Evolutionary conservation across 2,888 invertebrate genomes (phyloP), one percentile per base, ranked within the genome.

Genomic region (Artemia sp.): DNA sequence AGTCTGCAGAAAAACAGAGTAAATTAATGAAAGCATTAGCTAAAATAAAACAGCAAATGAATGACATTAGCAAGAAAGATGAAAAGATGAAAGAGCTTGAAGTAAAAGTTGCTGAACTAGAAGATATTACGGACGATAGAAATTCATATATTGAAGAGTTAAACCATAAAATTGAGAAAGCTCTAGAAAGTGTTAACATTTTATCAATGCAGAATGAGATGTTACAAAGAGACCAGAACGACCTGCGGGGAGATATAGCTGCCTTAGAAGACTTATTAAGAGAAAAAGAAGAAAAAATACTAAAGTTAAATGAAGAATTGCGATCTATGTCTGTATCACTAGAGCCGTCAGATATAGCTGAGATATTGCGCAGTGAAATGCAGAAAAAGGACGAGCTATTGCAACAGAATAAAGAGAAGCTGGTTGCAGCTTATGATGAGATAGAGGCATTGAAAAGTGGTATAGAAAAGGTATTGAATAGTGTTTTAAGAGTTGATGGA

Each of bases 81-180:
- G 64, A 58, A 58, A 58, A n/a, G n/a, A 58, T 58, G 9, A 58
- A 58, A 58, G 64, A 58, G 64, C 64, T 58, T 10, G 14, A 24
- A 24, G 64, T 19, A 24, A 58, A 58, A 8, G 14, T 58, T 10
- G 24, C n/a, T n/a, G 64, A n/a, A 19, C 24, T 24, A 58, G 64
- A 58, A 58, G 64, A 58, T 19, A 58, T 58, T 58, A 8, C 64
- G 8, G 64, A 58, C 11, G 64, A 58, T 24, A n/a, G 64, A 58
- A 24, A 58, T 24, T n/a, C 14, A 58, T n/a, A 58, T 9, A 58
- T 58, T 24, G 24, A n/a, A 19, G 64, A 58, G 10, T 24, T 58
- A 8, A 58, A n/a, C 8, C 14, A 58, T 19, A 58, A 58, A 10
- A n/a, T 58, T 19, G 14, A 24, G 24, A 58, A 58, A 58, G 10